These are phyloP conservation scores for Sceloporus undulatus DNA, from an alignment of 2,113 vertebrate species.

Conservation along the genomic window DNA sequence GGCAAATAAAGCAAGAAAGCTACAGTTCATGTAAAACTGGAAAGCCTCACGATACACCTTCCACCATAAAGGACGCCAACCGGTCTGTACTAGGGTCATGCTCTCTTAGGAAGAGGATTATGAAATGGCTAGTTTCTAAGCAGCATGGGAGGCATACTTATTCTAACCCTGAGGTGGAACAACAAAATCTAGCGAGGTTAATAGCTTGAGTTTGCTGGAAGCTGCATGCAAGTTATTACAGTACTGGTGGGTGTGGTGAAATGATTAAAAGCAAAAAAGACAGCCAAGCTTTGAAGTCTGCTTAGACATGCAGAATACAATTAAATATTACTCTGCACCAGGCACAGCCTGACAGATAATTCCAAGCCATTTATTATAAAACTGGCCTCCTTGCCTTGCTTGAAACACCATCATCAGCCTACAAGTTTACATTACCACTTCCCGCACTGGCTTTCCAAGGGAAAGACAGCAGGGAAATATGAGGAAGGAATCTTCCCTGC, in stretches of 20 bases:
- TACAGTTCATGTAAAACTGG: not conserved
- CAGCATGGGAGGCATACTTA: slow-evolving; percentile 1
- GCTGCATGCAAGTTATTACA: not conserved
- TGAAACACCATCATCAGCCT: slow-evolving; percentile 3
- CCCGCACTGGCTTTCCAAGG: not conserved
- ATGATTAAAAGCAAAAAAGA: not conserved
- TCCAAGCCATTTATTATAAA: not conserved
- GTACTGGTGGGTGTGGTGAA: not conserved
- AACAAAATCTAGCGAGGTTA: slow-evolving; percentile 12
- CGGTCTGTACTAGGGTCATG: not conserved
- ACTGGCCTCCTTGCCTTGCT: not conserved
- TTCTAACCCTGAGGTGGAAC: slow-evolving; percentile 3
- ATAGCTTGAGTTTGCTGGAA: slow-evolving; percentile 4
- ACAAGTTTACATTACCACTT: not conserved
- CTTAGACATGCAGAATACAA: slow-evolving; percentile 19
- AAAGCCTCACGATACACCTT: not conserved
- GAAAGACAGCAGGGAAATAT: not conserved
- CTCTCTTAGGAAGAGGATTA: slow-evolving; percentile 10
- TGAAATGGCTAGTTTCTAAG: not conserved
- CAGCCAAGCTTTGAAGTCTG: slow-evolving; percentile 35
- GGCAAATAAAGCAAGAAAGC: slow-evolving; percentile 8
- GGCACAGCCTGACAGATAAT: slow-evolving; percentile 5
- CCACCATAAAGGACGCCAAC: not conserved
- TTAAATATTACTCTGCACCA: slow-evolving; percentile 9
- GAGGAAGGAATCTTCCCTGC: not conserved